phyloP scores from a whole-genome alignment of 2,113 vertebrate species.

The Lamprologus ornatipinnis region DNA sequence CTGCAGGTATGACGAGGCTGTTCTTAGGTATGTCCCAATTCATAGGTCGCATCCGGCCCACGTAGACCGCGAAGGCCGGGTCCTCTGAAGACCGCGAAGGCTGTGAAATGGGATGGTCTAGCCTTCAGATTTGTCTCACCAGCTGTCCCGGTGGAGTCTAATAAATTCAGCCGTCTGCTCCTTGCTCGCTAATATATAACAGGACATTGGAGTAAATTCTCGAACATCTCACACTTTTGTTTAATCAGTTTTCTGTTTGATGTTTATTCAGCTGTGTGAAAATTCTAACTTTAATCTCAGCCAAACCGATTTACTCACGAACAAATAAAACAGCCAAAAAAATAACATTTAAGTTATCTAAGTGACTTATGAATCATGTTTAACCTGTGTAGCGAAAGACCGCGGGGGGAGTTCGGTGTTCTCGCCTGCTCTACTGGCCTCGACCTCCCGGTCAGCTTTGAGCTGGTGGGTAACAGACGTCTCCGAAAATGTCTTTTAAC shows the following conservation, averaged over 20 bases:
- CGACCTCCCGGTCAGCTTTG: background rate
- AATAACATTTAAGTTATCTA: background rate
- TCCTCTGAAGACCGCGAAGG: background rate
- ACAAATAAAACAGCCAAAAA: background rate
- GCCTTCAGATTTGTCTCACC: background rate
- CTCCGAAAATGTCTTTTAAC: background rate
- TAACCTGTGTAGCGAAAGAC: background rate
- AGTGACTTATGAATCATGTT: background rate
- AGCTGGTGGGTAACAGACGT: background rate
- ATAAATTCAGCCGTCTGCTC: background rate
- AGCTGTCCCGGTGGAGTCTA: background rate
- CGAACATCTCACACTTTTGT: background rate
- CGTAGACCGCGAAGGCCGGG: background rate
- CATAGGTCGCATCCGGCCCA: accelerated
- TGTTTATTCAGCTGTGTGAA: background rate
- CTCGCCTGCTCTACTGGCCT: background rate
- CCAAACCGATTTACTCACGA: accelerated
- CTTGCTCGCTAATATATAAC: background rate
- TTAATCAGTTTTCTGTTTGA: background rate
- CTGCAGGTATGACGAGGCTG: background rate
- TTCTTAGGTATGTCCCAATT: background rate
- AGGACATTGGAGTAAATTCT: background rate
- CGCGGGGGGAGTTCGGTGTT: accelerated
- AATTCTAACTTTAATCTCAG: background rate
- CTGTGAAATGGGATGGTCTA: background rate